These are phyloP conservation scores for Electrophaes corylata DNA, from an alignment of 2,888 invertebrate species.

Conservation along the genomic window DNA sequence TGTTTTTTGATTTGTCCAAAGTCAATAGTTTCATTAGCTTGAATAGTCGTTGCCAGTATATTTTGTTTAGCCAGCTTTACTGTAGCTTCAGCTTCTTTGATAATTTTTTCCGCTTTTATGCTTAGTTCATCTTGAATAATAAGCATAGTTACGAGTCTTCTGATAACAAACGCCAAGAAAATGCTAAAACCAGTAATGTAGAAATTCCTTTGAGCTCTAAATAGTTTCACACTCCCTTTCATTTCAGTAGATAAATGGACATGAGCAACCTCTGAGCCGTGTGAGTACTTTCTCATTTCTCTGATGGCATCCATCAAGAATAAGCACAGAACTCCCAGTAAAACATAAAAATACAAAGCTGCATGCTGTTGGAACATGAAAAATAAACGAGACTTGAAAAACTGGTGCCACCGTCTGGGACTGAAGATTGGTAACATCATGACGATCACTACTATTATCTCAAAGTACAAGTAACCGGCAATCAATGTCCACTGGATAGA, in stretches of 20 bases:
- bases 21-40: conserved; percentile 45
- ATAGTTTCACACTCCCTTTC: conserved; percentile 88
- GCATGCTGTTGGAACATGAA: conserved; percentile 86
- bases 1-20: conserved; percentile 50
- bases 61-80: conserved; percentile 69
- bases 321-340: conserved; percentile 83
- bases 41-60: conserved; percentile 52
- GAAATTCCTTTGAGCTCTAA: conserved; percentile 91
- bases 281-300: conserved; percentile 88
- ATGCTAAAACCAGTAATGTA: conserved; percentile 92
- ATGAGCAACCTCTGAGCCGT: conserved; percentile 64
- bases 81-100: conserved; percentile 88
- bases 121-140: conserved; percentile 85
- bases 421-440: conserved; percentile 89
- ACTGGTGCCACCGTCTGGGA: conserved; percentile 89
- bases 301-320: conserved; percentile 89
- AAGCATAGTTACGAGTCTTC: conserved; percentile 86
- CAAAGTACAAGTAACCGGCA: conserved; percentile 88
- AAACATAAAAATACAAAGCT: conserved; percentile 87
- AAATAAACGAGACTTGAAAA: conserved; percentile 89
- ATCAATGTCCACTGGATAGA: conserved; percentile 92
- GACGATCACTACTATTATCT: conserved; percentile 86
- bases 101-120: conserved; percentile 86
- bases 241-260: conserved; percentile 85
- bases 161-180: conserved; percentile 88